Evolutionary conservation across 2,113 vertebrate species (phyloP).

Genomic region (Cottus gobio): DNA sequence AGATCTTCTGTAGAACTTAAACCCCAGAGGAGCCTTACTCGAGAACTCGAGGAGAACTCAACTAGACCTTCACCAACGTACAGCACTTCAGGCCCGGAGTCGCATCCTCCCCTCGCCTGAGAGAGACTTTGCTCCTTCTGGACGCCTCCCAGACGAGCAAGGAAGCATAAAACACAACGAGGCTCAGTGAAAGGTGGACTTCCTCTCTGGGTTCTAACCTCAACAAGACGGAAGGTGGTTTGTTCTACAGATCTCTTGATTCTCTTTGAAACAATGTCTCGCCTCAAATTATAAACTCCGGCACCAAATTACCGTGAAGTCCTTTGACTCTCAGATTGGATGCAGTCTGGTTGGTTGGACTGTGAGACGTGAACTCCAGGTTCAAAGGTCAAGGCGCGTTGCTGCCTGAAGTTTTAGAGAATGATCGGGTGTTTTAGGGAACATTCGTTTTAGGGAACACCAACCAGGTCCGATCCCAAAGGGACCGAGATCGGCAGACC

Average conservation of each 20-base stretch:
- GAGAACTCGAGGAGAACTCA: constrained; percentile 23
- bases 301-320: too few species aligned
- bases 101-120: not conserved
- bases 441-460: not conserved
- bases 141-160: not conserved
- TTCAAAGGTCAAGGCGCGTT: not conserved
- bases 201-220: not conserved
- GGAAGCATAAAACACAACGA: not conserved
- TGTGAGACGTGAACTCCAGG: not conserved
- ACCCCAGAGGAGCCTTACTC: constrained; percentile 33
- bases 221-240: not conserved
- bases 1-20: not conserved
- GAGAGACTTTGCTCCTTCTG: not conserved
- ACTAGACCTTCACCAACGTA: constrained; percentile 45
- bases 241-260: not conserved
- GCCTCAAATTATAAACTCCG: not conserved
- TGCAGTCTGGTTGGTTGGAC: not conserved
- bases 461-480: not conserved
- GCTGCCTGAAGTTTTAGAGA: not conserved
- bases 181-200: not conserved
- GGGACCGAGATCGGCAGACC: not conserved
- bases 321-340: too few species aligned
- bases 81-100: constrained; percentile 74
- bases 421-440: not conserved
- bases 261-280: not conserved